Evolutionary conservation across 2,113 vertebrate species (phyloP).

Genomic region (Entelurus aequoreus): DNA sequence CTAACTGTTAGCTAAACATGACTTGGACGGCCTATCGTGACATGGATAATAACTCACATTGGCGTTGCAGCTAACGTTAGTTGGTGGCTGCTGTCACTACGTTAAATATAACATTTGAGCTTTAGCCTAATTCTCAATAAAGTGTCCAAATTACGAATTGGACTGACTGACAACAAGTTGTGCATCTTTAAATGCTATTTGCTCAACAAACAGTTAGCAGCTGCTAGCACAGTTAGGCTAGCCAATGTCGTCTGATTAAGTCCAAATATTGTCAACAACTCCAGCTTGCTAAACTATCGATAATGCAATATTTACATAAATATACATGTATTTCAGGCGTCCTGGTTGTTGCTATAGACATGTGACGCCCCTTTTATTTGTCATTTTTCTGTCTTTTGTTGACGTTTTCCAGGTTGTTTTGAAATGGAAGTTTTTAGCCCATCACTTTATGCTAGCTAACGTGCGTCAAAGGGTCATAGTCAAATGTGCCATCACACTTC

Average conservation of each 20-base stretch:
- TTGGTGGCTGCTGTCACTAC: slow-evolving; percentile 35
- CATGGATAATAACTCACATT: slow-evolving; percentile 34
- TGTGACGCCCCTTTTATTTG: too few species aligned
- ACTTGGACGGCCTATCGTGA: slow-evolving; percentile 58
- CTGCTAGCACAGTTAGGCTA: slow-evolving; percentile 27
- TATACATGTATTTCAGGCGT: too few species aligned
- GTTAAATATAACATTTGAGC: slow-evolving; percentile 2
- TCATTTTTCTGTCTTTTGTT: background rate
- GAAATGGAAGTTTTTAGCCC: slow-evolving; percentile 10
- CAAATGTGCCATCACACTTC: too few species aligned
- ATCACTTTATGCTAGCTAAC: background rate
- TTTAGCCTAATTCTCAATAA: background rate
- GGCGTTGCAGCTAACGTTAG: slow-evolving; percentile 20
- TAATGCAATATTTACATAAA: background rate
- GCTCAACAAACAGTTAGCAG: slow-evolving; percentile 35
- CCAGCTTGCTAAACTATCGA: slow-evolving; percentile 5
- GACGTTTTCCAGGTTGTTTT: slow-evolving; percentile 19
- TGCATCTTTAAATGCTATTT: slow-evolving; percentile 18
- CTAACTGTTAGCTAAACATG: slow-evolving; percentile 51
- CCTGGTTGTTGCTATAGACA: too few species aligned
- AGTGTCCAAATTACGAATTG: accelerated
- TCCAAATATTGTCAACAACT: slow-evolving; percentile 15
- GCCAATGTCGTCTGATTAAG: slow-evolving; percentile 33
- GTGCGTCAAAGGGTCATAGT: background rate
- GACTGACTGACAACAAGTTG: background rate